Evolutionary conservation across 2,797 vertebrate species (phyloP).

Genomic region (Pipistrellus pygmaeus): DNA sequence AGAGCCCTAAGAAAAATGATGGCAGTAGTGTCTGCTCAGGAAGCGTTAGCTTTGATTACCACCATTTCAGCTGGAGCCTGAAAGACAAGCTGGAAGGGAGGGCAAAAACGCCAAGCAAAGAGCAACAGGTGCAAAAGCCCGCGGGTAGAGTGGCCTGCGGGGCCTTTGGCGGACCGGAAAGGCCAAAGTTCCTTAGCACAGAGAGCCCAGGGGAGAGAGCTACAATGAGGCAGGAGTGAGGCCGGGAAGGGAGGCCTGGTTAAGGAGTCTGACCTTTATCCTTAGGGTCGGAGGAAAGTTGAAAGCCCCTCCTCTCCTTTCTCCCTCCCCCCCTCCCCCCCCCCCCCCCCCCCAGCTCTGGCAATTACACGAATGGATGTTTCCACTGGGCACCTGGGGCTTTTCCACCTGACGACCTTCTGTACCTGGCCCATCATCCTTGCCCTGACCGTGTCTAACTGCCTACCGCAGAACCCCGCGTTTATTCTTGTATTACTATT

Average conservation of each 20-base stretch:
- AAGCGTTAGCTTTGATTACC: neutral
- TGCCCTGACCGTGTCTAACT: too few relatives aligned
- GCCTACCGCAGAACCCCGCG: too few relatives aligned
- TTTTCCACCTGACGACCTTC: too few relatives aligned
- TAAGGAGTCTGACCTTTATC: constrained; percentile 21
- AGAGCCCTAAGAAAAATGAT: neutral
- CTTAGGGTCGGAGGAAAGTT: neutral
- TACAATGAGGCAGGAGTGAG: neutral
- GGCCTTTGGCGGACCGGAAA: neutral
- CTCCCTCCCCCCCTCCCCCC: too few relatives aligned
- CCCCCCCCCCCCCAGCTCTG: rapidly evolving
- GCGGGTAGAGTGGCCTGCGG: neutral
- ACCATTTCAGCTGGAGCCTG: neutral
- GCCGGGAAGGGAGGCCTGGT: neutral
- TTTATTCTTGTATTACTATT: neutral
- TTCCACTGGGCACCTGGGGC: too few relatives aligned
- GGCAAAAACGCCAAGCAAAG: neutral
- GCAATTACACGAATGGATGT: too few relatives aligned
- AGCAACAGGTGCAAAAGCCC: neutral
- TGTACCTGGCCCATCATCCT: too few relatives aligned
- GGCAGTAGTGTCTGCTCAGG: neutral
- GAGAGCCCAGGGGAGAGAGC: neutral
- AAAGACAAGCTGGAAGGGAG: neutral
- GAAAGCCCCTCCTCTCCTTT: neutral
- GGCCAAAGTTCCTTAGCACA: neutral